Conservation (phyloP, 2,888 invertebrate species). For the Xestobium rufovillosum region DNA sequence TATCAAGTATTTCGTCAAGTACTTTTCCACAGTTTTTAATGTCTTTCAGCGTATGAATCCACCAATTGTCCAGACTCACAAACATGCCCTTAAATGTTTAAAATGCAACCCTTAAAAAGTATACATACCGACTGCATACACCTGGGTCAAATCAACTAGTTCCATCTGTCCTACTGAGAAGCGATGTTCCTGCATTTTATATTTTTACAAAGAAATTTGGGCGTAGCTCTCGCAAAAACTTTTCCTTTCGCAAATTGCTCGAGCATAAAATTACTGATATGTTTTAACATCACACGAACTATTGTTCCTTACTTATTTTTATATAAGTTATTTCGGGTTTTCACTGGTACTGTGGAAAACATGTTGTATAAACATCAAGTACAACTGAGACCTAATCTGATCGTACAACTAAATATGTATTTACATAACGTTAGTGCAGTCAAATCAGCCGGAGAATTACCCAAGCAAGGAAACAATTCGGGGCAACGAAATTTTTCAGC, state of each 20-base stretch:
- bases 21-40: too few relatives aligned
- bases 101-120: constrained; percentile 24
- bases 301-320: constrained; percentile 15
- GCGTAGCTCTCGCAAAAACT: neutral
- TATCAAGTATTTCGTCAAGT: too few relatives aligned
- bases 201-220: constrained; percentile 19
- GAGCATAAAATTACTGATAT: constrained; percentile 7
- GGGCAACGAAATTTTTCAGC: too few relatives aligned
- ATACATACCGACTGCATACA: constrained; percentile 28
- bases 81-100: constrained; percentile 21
- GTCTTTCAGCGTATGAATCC: too few relatives aligned
- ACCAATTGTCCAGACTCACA: constrained; percentile 20
- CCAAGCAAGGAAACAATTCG: too few relatives aligned
- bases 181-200: constrained; percentile 23
- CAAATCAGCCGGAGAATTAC: too few relatives aligned
- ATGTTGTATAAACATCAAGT: constrained; percentile 23
- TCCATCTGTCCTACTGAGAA: constrained; percentile 26
- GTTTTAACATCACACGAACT: constrained; percentile 11
- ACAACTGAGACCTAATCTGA: too few relatives aligned
- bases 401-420: too few relatives aligned
- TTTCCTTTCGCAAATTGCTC: neutral
- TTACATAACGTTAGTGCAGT: too few relatives aligned
- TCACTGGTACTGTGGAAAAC: constrained; percentile 35
- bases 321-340: constrained; percentile 22
- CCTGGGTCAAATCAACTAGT: constrained; percentile 19